phyloP scores from a whole-genome alignment of 2,113 vertebrate species.

The Peromyscus californicus region DNA sequence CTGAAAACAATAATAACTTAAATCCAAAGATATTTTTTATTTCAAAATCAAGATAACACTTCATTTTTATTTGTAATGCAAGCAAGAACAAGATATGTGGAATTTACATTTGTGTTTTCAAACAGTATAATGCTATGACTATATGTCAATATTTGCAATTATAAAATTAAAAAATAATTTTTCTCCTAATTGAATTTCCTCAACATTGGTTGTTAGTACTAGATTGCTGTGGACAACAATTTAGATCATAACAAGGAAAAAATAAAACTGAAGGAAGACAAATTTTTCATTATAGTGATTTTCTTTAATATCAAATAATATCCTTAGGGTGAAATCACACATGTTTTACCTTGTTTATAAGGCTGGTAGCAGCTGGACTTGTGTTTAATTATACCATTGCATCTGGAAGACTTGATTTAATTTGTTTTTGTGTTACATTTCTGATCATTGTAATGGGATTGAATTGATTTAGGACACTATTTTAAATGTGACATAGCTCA shows the following conservation, averaged over 20 bases:
- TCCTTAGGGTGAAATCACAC: background rate
- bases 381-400: background rate
- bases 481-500: background rate
- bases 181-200: background rate
- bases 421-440: background rate
- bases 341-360: background rate
- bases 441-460: background rate
- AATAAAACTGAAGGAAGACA: background rate
- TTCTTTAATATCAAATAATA: background rate
- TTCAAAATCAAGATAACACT: background rate
- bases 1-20: background rate
- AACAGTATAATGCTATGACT: background rate
- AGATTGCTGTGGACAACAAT: background rate
- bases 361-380: background rate
- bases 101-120: background rate
- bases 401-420: background rate
- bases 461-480: background rate
- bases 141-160: background rate
- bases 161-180: background rate
- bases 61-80: background rate
- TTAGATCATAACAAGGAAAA: background rate
- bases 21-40: background rate
- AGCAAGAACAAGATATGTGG: background rate
- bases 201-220: background rate
- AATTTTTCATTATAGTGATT: background rate